Base-by-base conservation (phyloP, 1,140 invertebrate species). In the Parasteatoda tepidariorum region DNA sequence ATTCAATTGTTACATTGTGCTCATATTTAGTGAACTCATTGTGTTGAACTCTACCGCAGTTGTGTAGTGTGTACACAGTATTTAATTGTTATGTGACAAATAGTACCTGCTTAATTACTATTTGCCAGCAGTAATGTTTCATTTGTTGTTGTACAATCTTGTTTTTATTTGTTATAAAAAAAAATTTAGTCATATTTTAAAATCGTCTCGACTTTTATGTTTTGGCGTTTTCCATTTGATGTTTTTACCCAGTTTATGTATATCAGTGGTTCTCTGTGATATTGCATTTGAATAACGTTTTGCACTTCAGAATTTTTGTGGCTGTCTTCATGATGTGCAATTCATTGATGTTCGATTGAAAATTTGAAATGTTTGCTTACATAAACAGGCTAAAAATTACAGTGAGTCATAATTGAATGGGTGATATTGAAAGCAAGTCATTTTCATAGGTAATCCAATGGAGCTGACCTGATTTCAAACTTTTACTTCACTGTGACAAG, bases 181-280 rank as follows among this genome's bases (percentile, higher is more conserved):
- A 48, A 61, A 38, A 38, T 75, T 22, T 61, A 75, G 55, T 75
- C 55, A 61, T 59, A 26, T 26, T 34, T 75, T 75, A 48, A 61
- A 62, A 62, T 61, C 62, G 41, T 75, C 38, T 18, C 26, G 31
- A 66, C 61, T 62, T n/a, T 38, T 75, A 15, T 74, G 73, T 75
- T 38, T n/a, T n/a, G n/a, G n/a, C n/a, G n/a, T n/a, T n/a, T n/a
- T n/a, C n/a, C n/a, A 24, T 26, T 22, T 9, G 48, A 71, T 66
- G 62, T 66, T 61, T 61, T 30, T 41, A 38, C 38, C 41, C 4
- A 57, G 59, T n/a, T 31, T 34, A 33, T 57, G 26, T 31, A 66
- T 54, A 78, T 78, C 74, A 38, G 62, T 68, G 62, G 76, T 79
- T 68, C 64, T 31, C 66, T 67, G 64, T 79, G 64, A 68, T 79